Base-by-base conservation (phyloP, 1,140 invertebrate genomes). In the Drosophila bifasciata region DNA sequence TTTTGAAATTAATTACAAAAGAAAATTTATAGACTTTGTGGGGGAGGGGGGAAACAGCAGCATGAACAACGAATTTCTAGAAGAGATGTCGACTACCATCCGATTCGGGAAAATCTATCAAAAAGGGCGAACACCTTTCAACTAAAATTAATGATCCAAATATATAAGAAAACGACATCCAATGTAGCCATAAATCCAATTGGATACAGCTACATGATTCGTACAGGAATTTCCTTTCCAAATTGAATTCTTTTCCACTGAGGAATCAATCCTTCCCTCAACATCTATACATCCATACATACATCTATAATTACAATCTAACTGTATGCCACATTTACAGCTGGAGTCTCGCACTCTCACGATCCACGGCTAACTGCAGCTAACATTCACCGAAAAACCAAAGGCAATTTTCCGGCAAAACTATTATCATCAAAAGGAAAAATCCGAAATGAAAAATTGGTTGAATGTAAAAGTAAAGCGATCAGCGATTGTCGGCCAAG, bases 401-500 rank as follows among this genome's bases (percentile, higher is more conserved):
- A 62, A 72, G 56, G 15, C 45, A 67, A 76, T 86, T 84, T 80
- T 79, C 80, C 76, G 76, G 62, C 80, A 76, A 51, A 45, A 41
- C 71, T 55, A 76, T 61, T 69, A 69, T 63, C 79, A 56, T 70
- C 59, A 76, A 70, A 61, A 79, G 32, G 57, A 51, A 73, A 78
- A 68, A 49, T 60, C 48, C 48, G 43, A 69, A 68, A 49, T 59
- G 69, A 72, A 79, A 85, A 80, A 79, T 80, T 72, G 68, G 76
- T 80, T 72, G 72, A 57, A 74, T 74, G 70, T 64, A 74, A 84
- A 86, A 84, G 81, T 86, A 76, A 86, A 86, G 80, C 79, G 78
- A 70, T 69, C 67, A 57, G 66, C 59, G 70, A 84, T 85, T 51
- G 58, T 55, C 55, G 62, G 59, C 39, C 60, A 45, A 39, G 50